Conservation (phyloP, 2,888 invertebrate species). For the Coecobrya sp. region DNA sequence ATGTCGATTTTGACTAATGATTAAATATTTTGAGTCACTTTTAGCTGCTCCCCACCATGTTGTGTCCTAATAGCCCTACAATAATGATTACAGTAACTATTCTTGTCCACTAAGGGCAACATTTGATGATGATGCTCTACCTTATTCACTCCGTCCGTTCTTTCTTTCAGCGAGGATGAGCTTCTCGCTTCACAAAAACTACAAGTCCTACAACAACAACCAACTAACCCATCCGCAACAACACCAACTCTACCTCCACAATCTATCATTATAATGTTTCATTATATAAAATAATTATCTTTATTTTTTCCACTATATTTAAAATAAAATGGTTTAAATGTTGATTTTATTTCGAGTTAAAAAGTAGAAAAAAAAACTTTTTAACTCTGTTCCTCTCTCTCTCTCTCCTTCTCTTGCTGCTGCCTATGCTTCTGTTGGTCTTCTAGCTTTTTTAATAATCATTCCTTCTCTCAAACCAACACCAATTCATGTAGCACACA, state of each 20-base stretch:
- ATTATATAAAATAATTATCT: no score
- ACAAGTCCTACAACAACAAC: background rate
- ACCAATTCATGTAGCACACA: constrained; percentile 33
- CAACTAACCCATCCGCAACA: background rate
- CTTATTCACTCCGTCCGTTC: constrained; percentile 9
- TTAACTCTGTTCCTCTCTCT: no score
- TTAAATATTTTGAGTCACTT: constrained; percentile 24
- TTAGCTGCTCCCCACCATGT: background rate
- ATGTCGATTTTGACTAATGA: constrained; percentile 52
- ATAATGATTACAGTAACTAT: background rate
- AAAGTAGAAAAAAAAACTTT: constrained; percentile 38
- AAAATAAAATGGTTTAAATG: constrained; percentile 4
- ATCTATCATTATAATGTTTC: constrained; percentile 46
- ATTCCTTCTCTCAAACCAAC: constrained; percentile 8
- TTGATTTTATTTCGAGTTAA: no score
- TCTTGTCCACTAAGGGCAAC: no score
- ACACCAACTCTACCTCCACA: background rate
- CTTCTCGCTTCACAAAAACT: constrained; percentile 24
- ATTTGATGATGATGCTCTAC: background rate
- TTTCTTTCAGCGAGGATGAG: background rate
- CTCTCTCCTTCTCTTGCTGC: background rate
- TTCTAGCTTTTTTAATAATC: constrained; percentile 47
- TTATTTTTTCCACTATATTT: background rate
- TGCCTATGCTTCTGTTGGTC: background rate
- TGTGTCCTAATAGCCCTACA: background rate